Evolutionary conservation across 2,113 vertebrate genomes (phyloP), one percentile per base, ranked within the genome.

Genomic region (Formicarius rufipectus): DNA sequence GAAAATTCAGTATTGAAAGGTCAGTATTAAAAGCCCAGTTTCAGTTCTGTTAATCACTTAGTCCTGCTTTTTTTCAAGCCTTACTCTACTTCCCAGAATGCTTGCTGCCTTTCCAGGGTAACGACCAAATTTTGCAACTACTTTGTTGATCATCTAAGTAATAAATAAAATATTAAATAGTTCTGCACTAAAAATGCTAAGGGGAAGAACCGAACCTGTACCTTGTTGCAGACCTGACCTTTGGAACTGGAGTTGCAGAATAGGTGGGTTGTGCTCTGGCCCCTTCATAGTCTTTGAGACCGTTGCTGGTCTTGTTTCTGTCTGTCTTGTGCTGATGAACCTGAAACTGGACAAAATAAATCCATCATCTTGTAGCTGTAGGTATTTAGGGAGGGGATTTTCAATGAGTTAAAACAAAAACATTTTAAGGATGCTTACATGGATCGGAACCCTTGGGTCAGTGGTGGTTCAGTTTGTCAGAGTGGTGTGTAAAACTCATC

Each of bases 241-340:
- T n/a, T 87, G 35, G 31, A 39, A 27, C 10, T 49, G 19, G 33
- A 63, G 28, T 33, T 0, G 1, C 0, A 2, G 60, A 55, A 23
- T 5, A 13, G 10, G 14, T 63, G 52, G 5, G 11, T 72, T 78
- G n/a, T 53, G 9, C 35, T 90, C 33, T 2, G 10, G 42, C 24
- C 35, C 3, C 21, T 59, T 62, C 1, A 0, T 53, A 4, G 1
- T 45, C 13, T 84, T 35, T 59, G 25, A 15, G 63, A 21, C 15
- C 0, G 0, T 64, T 79, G 39, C 39, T 67, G 14, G 4, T 58
- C 8, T 81, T 49, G 2, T 73, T 7, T 1, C 1, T 49, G 7
- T 17, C 4, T 0, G 0, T 58, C 18, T 31, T 56, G 10, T 40
- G 20, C 20, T 72, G 58, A 10, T 14, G 19, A 60, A 2, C 23